Conservation (phyloP, 1,140 invertebrate species). For the Lasioglossum baleicum region DNA sequence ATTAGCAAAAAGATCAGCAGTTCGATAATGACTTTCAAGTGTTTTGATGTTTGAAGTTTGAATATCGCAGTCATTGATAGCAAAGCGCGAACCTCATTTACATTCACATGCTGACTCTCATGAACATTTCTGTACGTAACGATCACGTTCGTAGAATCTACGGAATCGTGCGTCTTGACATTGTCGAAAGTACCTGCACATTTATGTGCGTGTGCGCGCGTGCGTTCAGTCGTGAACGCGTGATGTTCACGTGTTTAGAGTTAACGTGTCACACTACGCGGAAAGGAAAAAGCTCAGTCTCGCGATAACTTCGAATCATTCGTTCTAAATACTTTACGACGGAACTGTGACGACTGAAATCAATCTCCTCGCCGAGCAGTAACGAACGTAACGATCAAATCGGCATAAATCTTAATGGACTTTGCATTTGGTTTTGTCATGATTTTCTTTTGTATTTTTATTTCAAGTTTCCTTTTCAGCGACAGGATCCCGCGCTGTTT, state of each 20-base stretch:
- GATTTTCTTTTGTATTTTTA: not conserved
- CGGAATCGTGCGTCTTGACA: conserved; percentile 32
- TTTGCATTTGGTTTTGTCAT: conserved; percentile 1
- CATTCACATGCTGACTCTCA: no score
- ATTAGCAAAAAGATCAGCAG: no score
- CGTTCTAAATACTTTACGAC: not conserved
- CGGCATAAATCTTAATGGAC: not conserved
- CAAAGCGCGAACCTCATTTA: no score
- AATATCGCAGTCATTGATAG: no score
- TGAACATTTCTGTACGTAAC: conserved; percentile 1
- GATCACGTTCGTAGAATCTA: conserved; percentile 10
- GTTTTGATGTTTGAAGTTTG: no score
- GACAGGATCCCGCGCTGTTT: not conserved
- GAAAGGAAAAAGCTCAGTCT: not conserved
- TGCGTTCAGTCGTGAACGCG: not conserved
- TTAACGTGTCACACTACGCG: conserved; percentile 7
- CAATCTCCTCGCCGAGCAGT: not conserved
- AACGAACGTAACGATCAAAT: not conserved
- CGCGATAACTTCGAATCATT: conserved; percentile 19
- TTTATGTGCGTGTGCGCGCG: conserved; percentile 3
- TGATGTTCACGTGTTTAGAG: conserved; percentile 39
- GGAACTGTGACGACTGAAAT: not conserved
- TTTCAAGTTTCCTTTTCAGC: conserved; percentile 32
- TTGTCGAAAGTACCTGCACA: conserved; percentile 17
- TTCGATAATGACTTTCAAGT: no score